Base-by-base conservation (phyloP, 2,888 invertebrate species). In the Formica aserva region DNA sequence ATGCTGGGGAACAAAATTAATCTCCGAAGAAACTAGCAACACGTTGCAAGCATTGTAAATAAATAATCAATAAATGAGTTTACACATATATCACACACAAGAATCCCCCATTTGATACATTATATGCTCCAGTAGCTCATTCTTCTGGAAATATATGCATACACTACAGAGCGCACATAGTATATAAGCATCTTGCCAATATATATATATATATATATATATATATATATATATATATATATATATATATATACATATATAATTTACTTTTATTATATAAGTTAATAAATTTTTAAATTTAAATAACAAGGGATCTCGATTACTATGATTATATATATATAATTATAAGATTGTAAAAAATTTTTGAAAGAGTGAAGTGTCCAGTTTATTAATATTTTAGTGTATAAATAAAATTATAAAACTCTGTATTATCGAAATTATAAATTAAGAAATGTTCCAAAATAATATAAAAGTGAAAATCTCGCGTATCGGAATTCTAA, bases 61-160 rank as follows among this genome's bases (percentile, higher is more conserved):
- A 84, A 90, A 90, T 90, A 92, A 93, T 93, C 93, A 90, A 93
- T 93, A 93, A 86, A 89, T 91, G 89, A 86, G 89, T 89, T n/a
- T 48, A 82, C 77, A 87, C 86, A 84, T 88, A 82, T 87, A 86
- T 86, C 52, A 66, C 88, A 83, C 82, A 89, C 84, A 87, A 82
- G 86, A 89, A 71, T 78, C 78, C 78, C 77, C 45, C 32, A 78
- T 78, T 69, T 87, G 85, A 90, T 88, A 91, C 88, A 92, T 93
- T 92, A 92, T 92, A 87, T 91, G 94, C 92, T 92, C 94, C 91
- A 94, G 91, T 93, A 92, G 90, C 90, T 92, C 90, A 92, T 89
- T 91, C 91, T 91, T 89, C 90, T 89, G 89, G 91, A 92, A 92
- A 84, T 87, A 89, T 78, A 65, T 74, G 67, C 77, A 48, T 76